These are phyloP conservation scores for Donacobius atricapilla DNA, from an alignment of 2,113 vertebrate species.

Conservation along the genomic window DNA sequence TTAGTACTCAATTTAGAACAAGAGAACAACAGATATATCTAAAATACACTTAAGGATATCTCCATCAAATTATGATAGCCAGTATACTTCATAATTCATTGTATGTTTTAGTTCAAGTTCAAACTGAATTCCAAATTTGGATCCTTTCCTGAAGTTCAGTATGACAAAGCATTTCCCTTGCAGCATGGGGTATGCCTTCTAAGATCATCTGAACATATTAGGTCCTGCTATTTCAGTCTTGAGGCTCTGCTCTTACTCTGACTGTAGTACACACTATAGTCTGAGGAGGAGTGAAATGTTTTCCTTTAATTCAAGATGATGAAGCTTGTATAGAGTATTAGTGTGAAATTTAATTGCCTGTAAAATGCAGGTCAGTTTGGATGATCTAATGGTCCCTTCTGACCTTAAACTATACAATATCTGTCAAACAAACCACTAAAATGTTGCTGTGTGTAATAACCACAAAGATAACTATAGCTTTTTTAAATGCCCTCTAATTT, in stretches of 20 bases:
- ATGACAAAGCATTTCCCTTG: not conserved
- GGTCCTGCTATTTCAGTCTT: not conserved
- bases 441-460: not conserved
- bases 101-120: not conserved
- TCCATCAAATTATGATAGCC: not conserved
- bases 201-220: not conserved
- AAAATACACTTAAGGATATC: not conserved
- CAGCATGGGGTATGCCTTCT: not conserved
- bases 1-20: not conserved
- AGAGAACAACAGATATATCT: not conserved
- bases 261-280: not conserved
- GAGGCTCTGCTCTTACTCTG: not conserved
- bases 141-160: not conserved
- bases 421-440: slow-evolving; percentile 18
- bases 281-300: not conserved
- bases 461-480: not conserved
- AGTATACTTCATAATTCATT: not conserved
- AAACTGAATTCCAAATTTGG: not conserved
- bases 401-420: not conserved
- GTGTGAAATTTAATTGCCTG: not conserved
- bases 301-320: not conserved
- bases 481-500: not conserved
- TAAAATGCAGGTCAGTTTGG: slow-evolving; percentile 5
- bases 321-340: not conserved
- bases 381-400: slow-evolving; percentile 15